Evolutionary conservation across 2,888 invertebrate genomes (phyloP).

Genomic region (Elegia similella): DNA sequence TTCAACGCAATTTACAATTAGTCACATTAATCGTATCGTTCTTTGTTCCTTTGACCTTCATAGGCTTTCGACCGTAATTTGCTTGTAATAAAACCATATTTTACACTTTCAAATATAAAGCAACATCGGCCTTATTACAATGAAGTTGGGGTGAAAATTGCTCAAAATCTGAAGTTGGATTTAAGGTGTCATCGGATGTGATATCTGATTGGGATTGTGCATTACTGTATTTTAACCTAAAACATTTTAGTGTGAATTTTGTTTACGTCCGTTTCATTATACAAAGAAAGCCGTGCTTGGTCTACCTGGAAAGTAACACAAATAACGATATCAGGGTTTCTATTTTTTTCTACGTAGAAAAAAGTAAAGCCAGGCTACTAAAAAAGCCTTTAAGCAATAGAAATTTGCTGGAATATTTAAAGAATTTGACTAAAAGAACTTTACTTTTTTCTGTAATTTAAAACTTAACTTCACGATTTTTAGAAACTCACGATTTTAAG

Average conservation of each 20-base stretch:
- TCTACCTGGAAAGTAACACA: too few relatives aligned
- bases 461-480: too few relatives aligned
- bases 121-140: background rate
- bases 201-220: background rate
- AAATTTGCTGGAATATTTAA: too few relatives aligned
- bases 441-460: too few relatives aligned
- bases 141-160: background rate
- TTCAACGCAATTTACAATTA: slow-evolving; percentile 23
- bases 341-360: too few relatives aligned
- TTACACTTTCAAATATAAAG: background rate
- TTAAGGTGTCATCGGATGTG: background rate
- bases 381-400: too few relatives aligned
- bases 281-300: background rate
- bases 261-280: background rate
- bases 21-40: slow-evolving; percentile 20
- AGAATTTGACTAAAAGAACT: too few relatives aligned
- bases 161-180: background rate
- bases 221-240: slow-evolving; percentile 8
- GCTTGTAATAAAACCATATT: slow-evolving; percentile 16
- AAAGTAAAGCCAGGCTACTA: too few relatives aligned
- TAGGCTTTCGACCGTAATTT: slow-evolving; percentile 21
- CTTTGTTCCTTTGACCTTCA: slow-evolving; percentile 26
- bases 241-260: background rate
- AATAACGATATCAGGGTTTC: too few relatives aligned
- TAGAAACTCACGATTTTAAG: too few relatives aligned